Evolutionary conservation across 2,888 invertebrate genomes (phyloP), one percentile per base, ranked within the genome.

Genomic region (Trissonchulus sp.): DNA sequence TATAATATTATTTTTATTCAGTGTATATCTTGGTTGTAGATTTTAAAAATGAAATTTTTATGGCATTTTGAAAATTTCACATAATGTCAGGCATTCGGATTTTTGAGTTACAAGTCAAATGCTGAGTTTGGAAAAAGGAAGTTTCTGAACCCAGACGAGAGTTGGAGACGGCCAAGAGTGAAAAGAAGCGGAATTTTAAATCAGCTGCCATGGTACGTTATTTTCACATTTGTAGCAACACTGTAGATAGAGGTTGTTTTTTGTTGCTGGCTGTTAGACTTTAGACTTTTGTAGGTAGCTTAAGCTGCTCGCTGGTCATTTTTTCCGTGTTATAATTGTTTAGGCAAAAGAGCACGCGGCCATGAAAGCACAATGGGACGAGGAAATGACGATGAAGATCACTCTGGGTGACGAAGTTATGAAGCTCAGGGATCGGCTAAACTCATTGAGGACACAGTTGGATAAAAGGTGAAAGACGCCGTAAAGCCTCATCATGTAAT

Each of bases 381-480:
- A 86, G 76, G 79, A 81, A 75, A 84, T 86, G 78, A 83, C 84
- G 2, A 85, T 86, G 77, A 85, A 85, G 77, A 81, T 79, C 63
- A 84, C 84, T 1, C 76, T 86, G 23, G 84, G 84, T 72, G 82
- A 84, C 74, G 84, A 86, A 73, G 80, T 86, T 28, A 78, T 79
- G 31, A 81, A 83, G 1, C 79, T 84, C 23, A 81, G 86, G 83
- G 82, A 83, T 69, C 84, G 85, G 77, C 80, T 86, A 34, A 81
- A 82, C 63, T 83, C 84, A 77, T 79, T 88, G 71, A 85, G 87
- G 78, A 81, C 83, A n/a, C 86, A 87, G 78, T 80, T 88, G n/a
- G 83, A 85, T 68, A 86, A 87, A 77, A 85, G 86, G 86, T 86
- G n/a, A n/a, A n/a, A n/a, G n/a, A n/a, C n/a, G n/a, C n/a, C n/a